These are phyloP conservation scores for Hemiprocne comata DNA, from an alignment of 2,113 vertebrate genomes.

Conservation along the genomic window DNA sequence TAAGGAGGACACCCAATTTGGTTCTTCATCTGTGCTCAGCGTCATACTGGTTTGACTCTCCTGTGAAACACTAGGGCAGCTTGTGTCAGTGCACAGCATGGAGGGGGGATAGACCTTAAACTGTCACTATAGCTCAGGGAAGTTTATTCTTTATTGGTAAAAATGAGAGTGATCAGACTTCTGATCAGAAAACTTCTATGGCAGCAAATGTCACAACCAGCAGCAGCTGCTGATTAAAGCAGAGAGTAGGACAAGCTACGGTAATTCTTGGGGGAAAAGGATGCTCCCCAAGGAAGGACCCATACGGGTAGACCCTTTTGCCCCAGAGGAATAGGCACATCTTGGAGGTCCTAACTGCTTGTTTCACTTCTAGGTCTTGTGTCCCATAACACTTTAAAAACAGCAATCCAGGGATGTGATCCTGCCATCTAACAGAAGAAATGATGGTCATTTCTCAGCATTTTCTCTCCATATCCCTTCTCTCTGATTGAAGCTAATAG, in stretches of 20 bases:
- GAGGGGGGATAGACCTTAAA: neutral
- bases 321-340: neutral
- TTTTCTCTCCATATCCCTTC: neutral
- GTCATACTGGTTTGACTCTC: neutral
- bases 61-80: neutral
- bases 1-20: constrained; percentile 39
- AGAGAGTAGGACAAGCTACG: neutral
- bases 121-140: neutral
- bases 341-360: neutral
- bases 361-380: neutral
- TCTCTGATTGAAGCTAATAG: neutral
- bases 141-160: neutral
- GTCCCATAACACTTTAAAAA: neutral
- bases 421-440: neutral
- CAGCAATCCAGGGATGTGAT: neutral
- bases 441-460: neutral
- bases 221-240: neutral
- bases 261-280: neutral
- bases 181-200: neutral
- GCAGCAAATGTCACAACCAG: neutral
- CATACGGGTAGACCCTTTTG: neutral
- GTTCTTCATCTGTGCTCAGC: neutral
- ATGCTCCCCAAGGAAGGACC: neutral
- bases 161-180: neutral
- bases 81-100: neutral